Evolutionary conservation across 2,797 vertebrate species (phyloP).

Genomic region (Rousettus madagascariensis): DNA sequence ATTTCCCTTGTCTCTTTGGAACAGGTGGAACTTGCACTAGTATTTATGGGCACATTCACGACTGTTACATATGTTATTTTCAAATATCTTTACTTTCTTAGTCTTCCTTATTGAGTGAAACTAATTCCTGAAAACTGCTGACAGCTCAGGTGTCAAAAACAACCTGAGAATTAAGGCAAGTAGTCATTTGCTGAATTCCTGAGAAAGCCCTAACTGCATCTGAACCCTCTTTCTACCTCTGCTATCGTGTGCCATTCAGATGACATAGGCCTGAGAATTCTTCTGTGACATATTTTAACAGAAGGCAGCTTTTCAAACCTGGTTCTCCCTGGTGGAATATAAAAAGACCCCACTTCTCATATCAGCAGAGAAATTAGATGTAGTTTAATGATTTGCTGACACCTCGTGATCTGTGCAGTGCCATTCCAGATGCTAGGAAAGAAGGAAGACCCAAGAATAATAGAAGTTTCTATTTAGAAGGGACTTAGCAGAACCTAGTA

Average conservation of each 20-base stretch:
- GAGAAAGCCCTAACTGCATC: neutral
- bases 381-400: neutral
- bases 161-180: neutral
- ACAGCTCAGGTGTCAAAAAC: neutral
- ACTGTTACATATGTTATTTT: neutral
- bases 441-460: neutral
- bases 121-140: neutral
- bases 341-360: neutral
- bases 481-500: neutral
- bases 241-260: neutral
- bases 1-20: neutral
- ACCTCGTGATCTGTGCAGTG: neutral
- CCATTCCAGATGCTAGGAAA: neutral
- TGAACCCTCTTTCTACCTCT: neutral
- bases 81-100: neutral
- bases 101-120: neutral
- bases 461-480: neutral
- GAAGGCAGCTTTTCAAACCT: neutral
- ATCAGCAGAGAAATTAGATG: neutral
- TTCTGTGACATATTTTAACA: neutral
- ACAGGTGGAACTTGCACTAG: neutral
- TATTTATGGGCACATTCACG: neutral
- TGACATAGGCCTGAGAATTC: neutral
- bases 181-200: neutral
- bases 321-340: neutral